Base-by-base conservation (phyloP, 1,140 invertebrate species). In the Anthonomus grandis region DNA sequence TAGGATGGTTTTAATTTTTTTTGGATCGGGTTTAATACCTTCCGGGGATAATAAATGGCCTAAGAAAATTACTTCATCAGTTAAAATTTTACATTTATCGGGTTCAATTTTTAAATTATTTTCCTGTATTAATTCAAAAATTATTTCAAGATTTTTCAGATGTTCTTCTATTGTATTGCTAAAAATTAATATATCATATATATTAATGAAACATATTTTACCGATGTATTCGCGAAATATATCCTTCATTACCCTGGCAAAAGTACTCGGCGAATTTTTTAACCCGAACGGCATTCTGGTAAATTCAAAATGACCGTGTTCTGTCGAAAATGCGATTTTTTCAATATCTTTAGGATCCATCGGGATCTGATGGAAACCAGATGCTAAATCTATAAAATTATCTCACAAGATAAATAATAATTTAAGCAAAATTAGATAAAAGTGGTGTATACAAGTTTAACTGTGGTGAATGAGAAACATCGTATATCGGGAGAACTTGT, bases 281-380 rank as follows among this genome's bases (percentile, higher is more conserved):
- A 71, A 38, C 8, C 70, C 68, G 23, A 69, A 66, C 8, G 63
- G 61, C 68, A 72, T 72, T 39, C 65, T 23, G 12, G 39, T 21
- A 41, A 64, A 76, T 59, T 76, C 65, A 48, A 58, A 77, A 52
- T 68, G 65, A 6, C 68, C 67, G n/a, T 59, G 48, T 10, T 64
- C 63, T 1, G 63, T 68, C 0, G 59, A 59, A 47, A 77, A 77
- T 0, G 72, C 75, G 2, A 76, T 77, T 63, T 78, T 78, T 2
- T 59, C 12, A 15, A 52, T 68, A 46, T 70, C 64, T 3, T 64
- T 42, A 24, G 50, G 37, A 4, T 67, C 59, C 3, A 79, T 50
- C 9, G 61, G 48, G 8, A 79, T 68, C 59, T 81, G 77, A 59
- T 71, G 74, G 53, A 74, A 80, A 4, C 79, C 77, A 17, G 59